Base-by-base conservation (phyloP, 2,888 invertebrate species). In the Trimorus sp. region DNA sequence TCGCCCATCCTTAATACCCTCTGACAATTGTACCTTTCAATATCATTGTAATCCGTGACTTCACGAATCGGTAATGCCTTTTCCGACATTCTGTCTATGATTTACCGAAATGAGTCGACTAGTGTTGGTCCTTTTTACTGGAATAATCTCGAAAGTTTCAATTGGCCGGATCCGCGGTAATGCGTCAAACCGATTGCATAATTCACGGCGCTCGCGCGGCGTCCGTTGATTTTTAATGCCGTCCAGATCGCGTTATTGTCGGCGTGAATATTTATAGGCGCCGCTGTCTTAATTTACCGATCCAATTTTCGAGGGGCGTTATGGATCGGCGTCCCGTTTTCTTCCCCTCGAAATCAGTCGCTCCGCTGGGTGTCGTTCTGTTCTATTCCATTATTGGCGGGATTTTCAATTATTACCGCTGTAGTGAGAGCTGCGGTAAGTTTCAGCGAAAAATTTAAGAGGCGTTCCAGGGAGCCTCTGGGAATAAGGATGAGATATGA, bases 401-500 rank as follows among this genome's bases (percentile, higher is more conserved):
- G 71, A 75, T 71, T 80, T 80, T 80, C 80, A 80, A 76, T 80
- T 80, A 76, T 80, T 80, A 66, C 71, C 56, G 15, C 40, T 54
- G 76, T 80, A 71, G 80, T 71, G 80, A 76, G 76, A 56, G 71
- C 71, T 66, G 76, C 54, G 80, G 76, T 66, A 76, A 80, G 75
- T 66, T 76, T 4, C 48, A 36, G 65, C 14, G 66, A 75, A 75
- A 75, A 80, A 75, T 80, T 75, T 75, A 80, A 74, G 79, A 80
- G 79, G 75, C 79, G 74, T 69, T 74, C 74, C 60, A 63, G 74
- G 51, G 69, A 65, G 74, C 79, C 79, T 51, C 42, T 65, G 79
- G 79, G 79, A 80, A 80, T 80, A 80, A 65, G 79, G 70, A 75
- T 75, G 70, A 80, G 75, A 75, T 75, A 80, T 69, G 16, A 45